Evolutionary conservation across 2,113 vertebrate genomes (phyloP).

Genomic region (Percina caprodes): DNA sequence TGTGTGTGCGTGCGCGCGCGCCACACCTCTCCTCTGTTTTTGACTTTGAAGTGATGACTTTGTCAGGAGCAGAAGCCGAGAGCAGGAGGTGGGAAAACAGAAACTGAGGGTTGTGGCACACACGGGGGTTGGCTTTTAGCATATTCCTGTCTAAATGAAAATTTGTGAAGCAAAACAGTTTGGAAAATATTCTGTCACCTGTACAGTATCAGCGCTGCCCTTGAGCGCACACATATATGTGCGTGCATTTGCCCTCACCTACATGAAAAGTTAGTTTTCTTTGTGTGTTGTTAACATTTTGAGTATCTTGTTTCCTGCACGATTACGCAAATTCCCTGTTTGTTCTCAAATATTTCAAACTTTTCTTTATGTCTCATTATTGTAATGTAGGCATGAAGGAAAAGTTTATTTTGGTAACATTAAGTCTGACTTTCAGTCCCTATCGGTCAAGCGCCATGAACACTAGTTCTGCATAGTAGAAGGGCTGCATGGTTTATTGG

Average conservation of each 20-base stretch:
- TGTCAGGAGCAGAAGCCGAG: constrained; percentile 61
- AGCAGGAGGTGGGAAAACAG: constrained; percentile 65
- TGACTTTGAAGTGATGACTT: constrained; percentile 80
- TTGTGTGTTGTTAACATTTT: constrained; percentile 24
- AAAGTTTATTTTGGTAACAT: too few relatives aligned
- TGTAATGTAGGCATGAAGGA: background rate
- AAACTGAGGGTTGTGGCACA: constrained; percentile 59
- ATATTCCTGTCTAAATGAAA: constrained; percentile 76
- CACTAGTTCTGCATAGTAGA: too few relatives aligned
- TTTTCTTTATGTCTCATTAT: background rate
- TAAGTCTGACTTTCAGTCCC: too few relatives aligned
- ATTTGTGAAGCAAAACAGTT: constrained; percentile 75
- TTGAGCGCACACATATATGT: constrained; percentile 17
- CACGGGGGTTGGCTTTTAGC: constrained; percentile 56
- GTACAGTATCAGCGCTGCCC: constrained; percentile 43
- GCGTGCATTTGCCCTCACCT: constrained; percentile 21
- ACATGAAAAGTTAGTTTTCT: constrained; percentile 1
- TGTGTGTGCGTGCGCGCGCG: background rate
- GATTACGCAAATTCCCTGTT: background rate
- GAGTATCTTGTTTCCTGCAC: background rate
- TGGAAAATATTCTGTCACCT: constrained; percentile 55
- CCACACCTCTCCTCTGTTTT: constrained; percentile 50
- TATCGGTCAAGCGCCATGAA: too few relatives aligned
- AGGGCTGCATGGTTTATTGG: too few relatives aligned
- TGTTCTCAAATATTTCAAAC: background rate